Conservation (phyloP, 1,140 invertebrate genomes). For the Eufriesea mexicana region DNA sequence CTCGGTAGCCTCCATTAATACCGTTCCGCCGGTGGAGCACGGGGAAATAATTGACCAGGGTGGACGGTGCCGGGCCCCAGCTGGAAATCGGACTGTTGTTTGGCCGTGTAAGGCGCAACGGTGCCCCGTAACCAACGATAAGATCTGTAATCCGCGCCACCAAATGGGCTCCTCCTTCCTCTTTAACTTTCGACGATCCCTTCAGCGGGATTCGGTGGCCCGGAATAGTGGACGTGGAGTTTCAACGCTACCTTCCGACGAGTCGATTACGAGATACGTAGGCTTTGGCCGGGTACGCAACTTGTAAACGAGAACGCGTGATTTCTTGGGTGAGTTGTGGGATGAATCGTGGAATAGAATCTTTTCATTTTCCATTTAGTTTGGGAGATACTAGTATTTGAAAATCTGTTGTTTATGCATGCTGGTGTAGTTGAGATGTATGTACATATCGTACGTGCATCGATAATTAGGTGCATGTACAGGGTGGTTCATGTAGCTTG, state of each 20-base stretch:
- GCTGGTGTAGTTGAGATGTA: no score
- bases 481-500: no score
- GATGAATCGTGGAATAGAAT: no score
- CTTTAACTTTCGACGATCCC: conserved; percentile 33
- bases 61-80: neutral
- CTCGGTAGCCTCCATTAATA: conserved; percentile 65
- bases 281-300: no score
- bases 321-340: no score
- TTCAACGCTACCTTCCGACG: conserved; percentile 42
- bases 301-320: no score
- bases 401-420: no score
- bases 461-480: no score
- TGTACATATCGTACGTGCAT: no score
- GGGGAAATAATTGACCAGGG: conserved; percentile 53
- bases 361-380: no score
- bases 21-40: conserved; percentile 22
- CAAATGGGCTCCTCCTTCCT: conserved; percentile 10
- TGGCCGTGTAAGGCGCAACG: conserved; percentile 30
- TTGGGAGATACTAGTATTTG: no score
- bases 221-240: conserved; percentile 14
- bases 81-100: conserved; percentile 52
- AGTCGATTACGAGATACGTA: conserved; percentile 53
- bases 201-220: conserved; percentile 30
- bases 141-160: conserved; percentile 57
- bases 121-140: conserved; percentile 54